phyloP scores from a whole-genome alignment of 2,797 vertebrate species.

The Takifugu rubripes region DNA sequence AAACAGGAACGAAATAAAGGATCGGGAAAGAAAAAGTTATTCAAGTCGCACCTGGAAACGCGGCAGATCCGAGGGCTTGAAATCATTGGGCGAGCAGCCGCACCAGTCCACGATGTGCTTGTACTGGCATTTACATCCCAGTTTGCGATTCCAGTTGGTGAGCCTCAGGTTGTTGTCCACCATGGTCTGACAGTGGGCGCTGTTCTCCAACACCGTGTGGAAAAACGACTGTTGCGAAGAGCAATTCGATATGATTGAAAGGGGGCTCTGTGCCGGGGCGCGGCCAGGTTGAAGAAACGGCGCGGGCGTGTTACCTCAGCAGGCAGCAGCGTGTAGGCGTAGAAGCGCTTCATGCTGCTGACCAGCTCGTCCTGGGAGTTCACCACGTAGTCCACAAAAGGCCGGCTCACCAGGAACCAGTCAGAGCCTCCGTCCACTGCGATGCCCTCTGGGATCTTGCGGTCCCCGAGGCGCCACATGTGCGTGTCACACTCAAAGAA shows the following conservation, averaged over 20 bases:
- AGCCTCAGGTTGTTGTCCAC: slow-evolving; percentile 93
- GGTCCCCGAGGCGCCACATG: slow-evolving; percentile 97
- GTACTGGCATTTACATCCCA: slow-evolving; percentile 93
- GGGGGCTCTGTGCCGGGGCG: no score
- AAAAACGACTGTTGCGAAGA: slow-evolving; percentile 57
- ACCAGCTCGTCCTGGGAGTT: slow-evolving; percentile 88
- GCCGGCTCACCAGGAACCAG: slow-evolving; percentile 93
- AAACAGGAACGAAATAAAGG: no score
- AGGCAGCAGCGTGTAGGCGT: slow-evolving; percentile 90
- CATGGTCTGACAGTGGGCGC: slow-evolving; percentile 81
- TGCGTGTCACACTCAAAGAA: slow-evolving; percentile 95
- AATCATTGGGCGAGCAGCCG: slow-evolving; percentile 89
- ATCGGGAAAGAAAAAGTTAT: no score
- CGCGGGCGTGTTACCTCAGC: slow-evolving; percentile 80
- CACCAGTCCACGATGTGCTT: slow-evolving; percentile 97
- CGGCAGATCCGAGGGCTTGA: slow-evolving; percentile 88
- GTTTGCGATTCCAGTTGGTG: slow-evolving; percentile 94
- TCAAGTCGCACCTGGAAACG: slow-evolving; percentile 83
- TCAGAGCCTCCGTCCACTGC: slow-evolving; percentile 93
- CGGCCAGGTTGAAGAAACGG: background rate
- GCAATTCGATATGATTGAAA: no score
- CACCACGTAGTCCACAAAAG: slow-evolving; percentile 92
- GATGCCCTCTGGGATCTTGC: slow-evolving; percentile 92
- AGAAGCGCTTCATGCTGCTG: slow-evolving; percentile 91
- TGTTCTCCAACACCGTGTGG: slow-evolving; percentile 85